phyloP scores from a whole-genome alignment of 2,113 vertebrate species.

The Salvelinus namaycush region DNA sequence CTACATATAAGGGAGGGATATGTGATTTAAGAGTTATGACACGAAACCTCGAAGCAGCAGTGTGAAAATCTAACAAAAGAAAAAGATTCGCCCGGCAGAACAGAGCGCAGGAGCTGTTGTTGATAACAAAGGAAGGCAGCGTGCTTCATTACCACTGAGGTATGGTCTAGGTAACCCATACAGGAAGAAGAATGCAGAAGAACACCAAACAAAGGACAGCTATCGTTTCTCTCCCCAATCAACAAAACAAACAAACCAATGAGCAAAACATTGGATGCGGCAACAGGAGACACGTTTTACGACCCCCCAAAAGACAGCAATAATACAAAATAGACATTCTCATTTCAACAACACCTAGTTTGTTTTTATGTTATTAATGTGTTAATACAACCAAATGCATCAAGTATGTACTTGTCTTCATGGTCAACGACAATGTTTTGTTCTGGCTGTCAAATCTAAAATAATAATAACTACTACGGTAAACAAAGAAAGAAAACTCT shows the following conservation, averaged over 20 bases:
- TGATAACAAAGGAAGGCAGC: constrained; percentile 56
- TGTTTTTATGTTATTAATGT: too few species aligned
- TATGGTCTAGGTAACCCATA: constrained; percentile 31
- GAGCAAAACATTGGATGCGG: not conserved
- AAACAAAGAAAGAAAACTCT: too few species aligned
- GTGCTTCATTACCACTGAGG: constrained; percentile 5
- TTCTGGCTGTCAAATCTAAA: not conserved
- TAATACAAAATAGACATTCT: not conserved
- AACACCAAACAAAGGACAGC: constrained; percentile 53
- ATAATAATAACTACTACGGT: not conserved
- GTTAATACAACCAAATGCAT: not conserved
- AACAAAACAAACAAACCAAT: not conserved
- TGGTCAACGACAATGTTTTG: not conserved
- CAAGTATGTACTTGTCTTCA: not conserved
- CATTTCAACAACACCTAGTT: too few species aligned
- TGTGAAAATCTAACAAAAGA: not conserved
- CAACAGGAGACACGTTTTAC: not conserved
- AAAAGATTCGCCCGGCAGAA: not conserved
- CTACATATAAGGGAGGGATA: too few species aligned
- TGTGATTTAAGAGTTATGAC: too few species aligned
- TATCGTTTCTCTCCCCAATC: constrained; percentile 6
- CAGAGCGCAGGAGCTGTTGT: not conserved
- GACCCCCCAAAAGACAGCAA: not conserved
- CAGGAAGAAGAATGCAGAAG: constrained; percentile 45
- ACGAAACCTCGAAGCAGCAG: too few species aligned